Percentiles rank a stretch among this genome's conserved stretches.
Evolutionary conservation across 2,888 invertebrate species (phyloP).

Genomic region (Seira ritae): DNA sequence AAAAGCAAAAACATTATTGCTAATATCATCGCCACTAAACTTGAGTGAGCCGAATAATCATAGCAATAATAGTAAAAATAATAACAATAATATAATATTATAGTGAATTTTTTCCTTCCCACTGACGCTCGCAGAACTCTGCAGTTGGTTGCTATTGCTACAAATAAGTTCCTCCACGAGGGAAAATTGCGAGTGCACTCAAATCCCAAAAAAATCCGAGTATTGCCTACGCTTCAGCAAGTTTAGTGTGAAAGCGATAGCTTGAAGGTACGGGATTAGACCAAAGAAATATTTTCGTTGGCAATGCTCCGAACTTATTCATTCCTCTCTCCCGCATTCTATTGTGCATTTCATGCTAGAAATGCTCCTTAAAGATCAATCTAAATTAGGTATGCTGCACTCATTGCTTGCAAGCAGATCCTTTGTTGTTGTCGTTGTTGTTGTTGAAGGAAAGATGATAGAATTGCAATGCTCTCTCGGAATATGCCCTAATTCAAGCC

Average conservation of each 20-base stretch:
- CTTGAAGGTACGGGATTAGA: neutral
- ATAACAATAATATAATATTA: conserved; percentile 33
- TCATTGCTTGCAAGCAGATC: conserved; percentile 1
- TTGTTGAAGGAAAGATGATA: too few species aligned
- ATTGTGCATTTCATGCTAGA: neutral
- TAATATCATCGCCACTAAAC: conserved; percentile 28
- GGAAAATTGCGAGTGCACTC: neutral
- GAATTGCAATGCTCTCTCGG: too few species aligned
- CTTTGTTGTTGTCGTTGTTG: too few species aligned
- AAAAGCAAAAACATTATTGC: conserved; percentile 20
- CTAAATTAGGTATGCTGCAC: conserved; percentile 2
- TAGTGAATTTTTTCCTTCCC: too few species aligned
- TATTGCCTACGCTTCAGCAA: conserved; percentile 2
- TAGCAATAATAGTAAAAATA: conserved; percentile 52
- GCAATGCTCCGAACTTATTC: neutral
- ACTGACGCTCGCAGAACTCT: too few species aligned
- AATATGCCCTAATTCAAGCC: too few species aligned
- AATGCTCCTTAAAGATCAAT: neutral
- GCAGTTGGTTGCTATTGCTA: too few species aligned
- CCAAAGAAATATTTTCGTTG: too few species aligned
- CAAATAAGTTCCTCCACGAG: too few species aligned
- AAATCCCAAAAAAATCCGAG: conserved; percentile 9
- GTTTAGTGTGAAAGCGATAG: neutral
- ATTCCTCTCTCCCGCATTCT: neutral
- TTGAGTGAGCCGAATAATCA: conserved; percentile 39